These are phyloP conservation scores for Asarcornis scutulata DNA, from an alignment of 2,113 vertebrate genomes.

Conservation along the genomic window DNA sequence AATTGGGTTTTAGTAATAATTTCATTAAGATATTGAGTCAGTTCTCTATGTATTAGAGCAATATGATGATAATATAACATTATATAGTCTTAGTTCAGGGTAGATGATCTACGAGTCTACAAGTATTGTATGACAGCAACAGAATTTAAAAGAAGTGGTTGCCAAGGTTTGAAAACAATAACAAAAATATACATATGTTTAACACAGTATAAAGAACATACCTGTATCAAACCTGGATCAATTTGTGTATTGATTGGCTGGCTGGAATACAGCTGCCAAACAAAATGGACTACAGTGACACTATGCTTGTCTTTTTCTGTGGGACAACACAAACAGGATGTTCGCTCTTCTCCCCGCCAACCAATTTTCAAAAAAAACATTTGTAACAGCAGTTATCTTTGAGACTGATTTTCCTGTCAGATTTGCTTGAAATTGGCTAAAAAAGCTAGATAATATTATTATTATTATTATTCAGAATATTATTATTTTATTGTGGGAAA, in stretches of 20 bases:
- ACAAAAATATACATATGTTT: not conserved
- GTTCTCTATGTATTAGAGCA: constrained; percentile 22
- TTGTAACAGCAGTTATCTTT: not conserved
- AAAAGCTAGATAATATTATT: not conserved
- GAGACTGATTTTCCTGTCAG: not conserved
- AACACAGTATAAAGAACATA: not conserved
- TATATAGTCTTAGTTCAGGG: constrained; percentile 7
- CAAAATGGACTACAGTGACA: not conserved
- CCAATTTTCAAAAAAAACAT: not conserved
- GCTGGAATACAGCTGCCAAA: not conserved
- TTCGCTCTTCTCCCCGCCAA: not conserved
- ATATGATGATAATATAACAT: constrained; percentile 20
- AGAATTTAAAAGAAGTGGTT: constrained; percentile 15
- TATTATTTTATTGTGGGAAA: not conserved
- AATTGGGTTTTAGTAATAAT: constrained; percentile 31
- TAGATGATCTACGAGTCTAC: constrained; percentile 42
- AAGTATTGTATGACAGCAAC: constrained; percentile 45
- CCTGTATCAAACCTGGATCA: not conserved
- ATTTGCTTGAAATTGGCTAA: not conserved
- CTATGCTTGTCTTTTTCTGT: not conserved
- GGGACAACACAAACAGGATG: not conserved
- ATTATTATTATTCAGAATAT: too few relatives aligned
- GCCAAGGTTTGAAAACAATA: not conserved
- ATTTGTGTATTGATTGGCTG: not conserved
- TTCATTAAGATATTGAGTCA: constrained; percentile 34